Conservation (phyloP, 2,888 invertebrate species). For the Oligia latruncula region DNA sequence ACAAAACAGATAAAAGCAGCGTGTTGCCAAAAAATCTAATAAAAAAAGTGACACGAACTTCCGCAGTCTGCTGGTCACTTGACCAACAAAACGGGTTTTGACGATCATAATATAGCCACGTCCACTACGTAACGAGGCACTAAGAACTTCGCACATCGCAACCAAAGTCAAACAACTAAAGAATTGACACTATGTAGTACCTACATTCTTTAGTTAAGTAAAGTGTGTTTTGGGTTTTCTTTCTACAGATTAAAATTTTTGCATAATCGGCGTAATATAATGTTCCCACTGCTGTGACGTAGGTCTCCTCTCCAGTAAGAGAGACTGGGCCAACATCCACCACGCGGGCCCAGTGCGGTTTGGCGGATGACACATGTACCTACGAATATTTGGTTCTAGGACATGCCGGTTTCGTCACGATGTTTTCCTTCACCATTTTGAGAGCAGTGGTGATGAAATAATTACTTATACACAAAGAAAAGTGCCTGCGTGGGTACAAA, state of each 20-base stretch:
- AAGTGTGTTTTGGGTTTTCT: not conserved
- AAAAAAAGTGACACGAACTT: constrained; percentile 31
- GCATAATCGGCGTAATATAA: not conserved
- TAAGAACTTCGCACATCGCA: constrained; percentile 1
- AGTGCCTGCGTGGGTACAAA: not conserved
- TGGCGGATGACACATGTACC: too few species aligned
- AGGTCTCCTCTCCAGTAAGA: not conserved
- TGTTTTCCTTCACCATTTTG: not conserved
- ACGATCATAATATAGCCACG: constrained; percentile 18
- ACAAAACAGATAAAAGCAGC: constrained; percentile 28
- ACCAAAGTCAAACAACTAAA: not conserved
- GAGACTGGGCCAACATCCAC: not conserved
- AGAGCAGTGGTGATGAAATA: not conserved
- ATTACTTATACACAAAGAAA: not conserved
- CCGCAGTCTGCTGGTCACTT: constrained; percentile 13
- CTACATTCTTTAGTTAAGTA: not conserved
- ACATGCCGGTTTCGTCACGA: too few species aligned
- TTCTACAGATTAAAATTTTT: not conserved
- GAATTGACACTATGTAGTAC: not conserved
- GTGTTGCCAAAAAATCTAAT: constrained; percentile 38
- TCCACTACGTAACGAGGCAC: not conserved
- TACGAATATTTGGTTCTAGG: too few species aligned
- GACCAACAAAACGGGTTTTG: constrained; percentile 20
- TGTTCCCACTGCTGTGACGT: not conserved
- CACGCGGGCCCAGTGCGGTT: not conserved